These are phyloP conservation scores for Chaetodon trifascialis DNA, from an alignment of 2,113 vertebrate genomes.

Conservation along the genomic window DNA sequence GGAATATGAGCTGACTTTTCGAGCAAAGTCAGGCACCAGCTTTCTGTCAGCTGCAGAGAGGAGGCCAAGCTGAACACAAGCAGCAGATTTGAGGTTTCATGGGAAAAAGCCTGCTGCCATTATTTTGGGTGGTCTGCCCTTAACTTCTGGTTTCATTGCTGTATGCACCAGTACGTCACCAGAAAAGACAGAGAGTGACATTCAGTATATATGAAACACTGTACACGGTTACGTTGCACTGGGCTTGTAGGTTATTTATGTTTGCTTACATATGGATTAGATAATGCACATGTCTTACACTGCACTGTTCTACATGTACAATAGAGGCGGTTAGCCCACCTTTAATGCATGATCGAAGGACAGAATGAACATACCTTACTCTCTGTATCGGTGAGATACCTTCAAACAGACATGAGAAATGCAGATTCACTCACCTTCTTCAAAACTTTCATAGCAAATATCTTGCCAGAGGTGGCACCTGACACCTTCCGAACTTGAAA, in stretches of 20 bases:
- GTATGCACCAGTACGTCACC: constrained; percentile 24
- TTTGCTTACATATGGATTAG: constrained; percentile 15
- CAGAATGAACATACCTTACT: neutral
- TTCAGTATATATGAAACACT: constrained; percentile 18
- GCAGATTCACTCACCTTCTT: constrained; percentile 90
- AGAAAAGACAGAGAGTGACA: constrained; percentile 22
- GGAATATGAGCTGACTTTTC: constrained; percentile 55
- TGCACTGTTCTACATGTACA: neutral
- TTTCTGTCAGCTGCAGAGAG: constrained; percentile 43
- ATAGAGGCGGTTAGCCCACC: neutral
- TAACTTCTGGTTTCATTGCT: constrained; percentile 33
- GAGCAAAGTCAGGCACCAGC: constrained; percentile 29
- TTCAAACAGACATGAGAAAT: neutral
- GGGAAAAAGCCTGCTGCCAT: constrained; percentile 22
- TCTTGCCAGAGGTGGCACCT: constrained; percentile 93
- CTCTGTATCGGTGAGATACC: neutral
- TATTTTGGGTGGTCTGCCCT: constrained; percentile 44
- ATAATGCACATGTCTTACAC: neutral
- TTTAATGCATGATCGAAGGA: neutral
- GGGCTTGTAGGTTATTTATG: neutral
- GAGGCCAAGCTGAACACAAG: constrained; percentile 44
- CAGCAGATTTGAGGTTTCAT: constrained; percentile 53
- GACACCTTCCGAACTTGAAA: constrained; percentile 98
- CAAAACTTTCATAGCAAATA: constrained; percentile 99
- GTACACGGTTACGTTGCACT: constrained; percentile 6